Conservation (phyloP, 2,888 invertebrate species). For the Entomobrya proxima region DNA sequence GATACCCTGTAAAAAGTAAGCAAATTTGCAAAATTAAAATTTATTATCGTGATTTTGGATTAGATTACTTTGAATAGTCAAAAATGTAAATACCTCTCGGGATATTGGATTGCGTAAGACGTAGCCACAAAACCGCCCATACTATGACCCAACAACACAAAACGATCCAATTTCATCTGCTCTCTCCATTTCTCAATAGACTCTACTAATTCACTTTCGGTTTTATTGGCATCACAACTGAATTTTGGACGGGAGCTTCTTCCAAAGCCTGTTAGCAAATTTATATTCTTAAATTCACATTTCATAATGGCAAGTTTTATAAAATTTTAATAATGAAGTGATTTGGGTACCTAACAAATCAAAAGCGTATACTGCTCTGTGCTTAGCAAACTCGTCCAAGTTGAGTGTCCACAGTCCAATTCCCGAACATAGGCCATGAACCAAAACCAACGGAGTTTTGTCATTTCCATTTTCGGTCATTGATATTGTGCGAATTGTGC, state of each 20-base stretch:
- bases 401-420: conserved; percentile 96
- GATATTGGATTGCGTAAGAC: conserved; percentile 91
- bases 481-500: conserved; percentile 85
- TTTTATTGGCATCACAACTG: conserved; percentile 85
- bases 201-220: conserved; percentile 91
- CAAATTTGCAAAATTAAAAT: too few relatives aligned
- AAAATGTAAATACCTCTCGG: conserved; percentile 86
- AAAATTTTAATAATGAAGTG: too few relatives aligned
- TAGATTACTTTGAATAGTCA: neutral
- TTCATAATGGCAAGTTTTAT: too few relatives aligned
- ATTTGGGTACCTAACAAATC: conserved; percentile 85
- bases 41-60: conserved; percentile 68
- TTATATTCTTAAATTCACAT: too few relatives aligned
- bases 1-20: too few relatives aligned
- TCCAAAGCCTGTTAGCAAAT: conserved; percentile 93
- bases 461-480: conserved; percentile 81
- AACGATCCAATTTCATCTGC: conserved; percentile 83
- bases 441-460: conserved; percentile 89
- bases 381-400: conserved; percentile 87
- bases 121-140: conserved; percentile 95
- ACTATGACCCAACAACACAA: conserved; percentile 85
- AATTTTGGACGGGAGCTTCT: conserved; percentile 94
- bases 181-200: conserved; percentile 97
- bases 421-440: conserved; percentile 97
- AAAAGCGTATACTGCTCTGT: conserved; percentile 93